A percentile compares a stretch with the other conserved stretches of the same genome.
Conservation (phyloP, 2,113 vertebrate genomes). For the Corythoichthys intestinalis region DNA sequence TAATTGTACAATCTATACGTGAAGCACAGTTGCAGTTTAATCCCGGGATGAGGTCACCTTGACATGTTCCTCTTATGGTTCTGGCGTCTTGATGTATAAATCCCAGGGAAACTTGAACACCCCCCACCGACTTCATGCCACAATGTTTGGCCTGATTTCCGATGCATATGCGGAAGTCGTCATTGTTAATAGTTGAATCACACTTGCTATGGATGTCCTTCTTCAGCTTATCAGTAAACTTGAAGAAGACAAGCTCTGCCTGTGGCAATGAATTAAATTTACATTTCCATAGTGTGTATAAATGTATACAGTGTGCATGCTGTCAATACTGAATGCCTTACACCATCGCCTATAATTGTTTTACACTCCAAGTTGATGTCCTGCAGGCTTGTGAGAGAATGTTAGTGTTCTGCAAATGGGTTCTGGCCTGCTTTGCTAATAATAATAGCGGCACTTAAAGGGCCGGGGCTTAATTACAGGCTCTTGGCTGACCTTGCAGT, state of each 20-base stretch:
- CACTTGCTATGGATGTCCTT: background rate
- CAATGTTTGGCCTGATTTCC: background rate
- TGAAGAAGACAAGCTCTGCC: constrained; percentile 2
- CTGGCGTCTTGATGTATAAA: background rate
- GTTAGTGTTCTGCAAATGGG: constrained; percentile 51
- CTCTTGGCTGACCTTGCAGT: constrained; percentile 70
- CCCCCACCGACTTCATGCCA: background rate
- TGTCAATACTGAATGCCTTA: constrained; percentile 10
- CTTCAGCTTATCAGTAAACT: background rate
- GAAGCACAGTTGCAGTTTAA: background rate
- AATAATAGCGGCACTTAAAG: constrained; percentile 62
- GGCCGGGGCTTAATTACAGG: constrained; percentile 64
- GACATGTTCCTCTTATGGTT: background rate
- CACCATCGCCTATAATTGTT: constrained; percentile 54
- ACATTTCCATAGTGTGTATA: background rate
- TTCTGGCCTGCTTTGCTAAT: constrained; percentile 44
- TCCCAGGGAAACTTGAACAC: background rate
- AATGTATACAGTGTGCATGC: background rate
- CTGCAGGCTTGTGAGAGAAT: constrained; percentile 53
- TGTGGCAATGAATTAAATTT: constrained; percentile 1
- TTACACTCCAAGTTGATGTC: constrained; percentile 45
- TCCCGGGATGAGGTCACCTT: background rate
- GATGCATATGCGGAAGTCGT: background rate
- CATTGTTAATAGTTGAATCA: background rate
- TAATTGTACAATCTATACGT: background rate